Base-by-base conservation (phyloP, 2,797 vertebrate genomes). In the Poecile montanus region DNA sequence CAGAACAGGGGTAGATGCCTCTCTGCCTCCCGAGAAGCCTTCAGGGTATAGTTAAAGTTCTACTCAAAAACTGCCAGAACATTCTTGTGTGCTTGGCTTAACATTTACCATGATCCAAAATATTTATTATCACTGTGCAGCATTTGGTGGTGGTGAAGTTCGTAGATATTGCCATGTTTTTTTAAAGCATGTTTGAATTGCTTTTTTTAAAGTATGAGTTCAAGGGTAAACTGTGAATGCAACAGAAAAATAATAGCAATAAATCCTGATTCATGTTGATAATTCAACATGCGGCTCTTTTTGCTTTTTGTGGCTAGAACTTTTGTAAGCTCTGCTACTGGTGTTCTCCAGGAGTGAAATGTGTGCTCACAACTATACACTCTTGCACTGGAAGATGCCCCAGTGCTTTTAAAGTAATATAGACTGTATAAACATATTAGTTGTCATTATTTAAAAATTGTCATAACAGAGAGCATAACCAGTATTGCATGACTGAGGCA, bases 321-420 rank as follows among this genome's bases (percentile, higher is more conserved):
- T 11, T 57, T 40, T 62, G 20, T 44, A 29, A 3, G n/a, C 26
- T 34, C 23, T 32, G 30, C 10, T n/a, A 1, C 7, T 20, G 18
- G 22, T 83, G 42, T 27, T 58, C 5, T n/a, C 8, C 21, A 8
- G 4, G 34, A 57, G 16, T 30, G 13, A 80, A 54, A 54, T 0
- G 7, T 16, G 8, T 48, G 3, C 40, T 75, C 1, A 0, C 16
- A 27, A 32, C 48, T 44, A 63, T 60, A 22, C 4, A 5, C 1
- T 30, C n/a, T 25, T 58, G 20, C 17, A 4, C 45, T 74, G 82
- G 57, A 80, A 71, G 21, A 60, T 45, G 38, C 51, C 8, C 15
- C 23, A 7, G 38, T 66, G 17, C 54, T 47, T 40, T 23, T 29
- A 58, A 80, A 29, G 27, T 77, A 17, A 6, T 16, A 29, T 4